Evolutionary conservation across 2,888 invertebrate species (phyloP).

Genomic region (Drosophila kuntzei): DNA sequence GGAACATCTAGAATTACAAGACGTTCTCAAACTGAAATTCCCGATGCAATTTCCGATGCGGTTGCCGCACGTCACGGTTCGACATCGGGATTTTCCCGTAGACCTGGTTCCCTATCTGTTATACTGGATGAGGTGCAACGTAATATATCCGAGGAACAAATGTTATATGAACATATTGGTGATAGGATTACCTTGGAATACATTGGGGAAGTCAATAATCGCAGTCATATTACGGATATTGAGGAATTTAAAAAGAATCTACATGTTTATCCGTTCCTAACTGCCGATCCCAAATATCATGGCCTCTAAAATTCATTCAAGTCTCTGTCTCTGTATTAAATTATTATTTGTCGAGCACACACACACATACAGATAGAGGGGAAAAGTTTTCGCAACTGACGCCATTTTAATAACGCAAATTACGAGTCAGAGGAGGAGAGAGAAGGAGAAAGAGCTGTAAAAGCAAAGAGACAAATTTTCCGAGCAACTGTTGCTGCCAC

Average conservation of each 20-base stretch:
- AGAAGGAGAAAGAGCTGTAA: not conserved
- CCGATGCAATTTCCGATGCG: conserved; percentile 28
- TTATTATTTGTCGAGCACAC: conserved; percentile 29
- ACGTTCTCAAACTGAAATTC: conserved; percentile 1
- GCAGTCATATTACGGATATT: conserved; percentile 49
- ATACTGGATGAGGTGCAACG: conserved; percentile 58
- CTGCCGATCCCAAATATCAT: conserved; percentile 45
- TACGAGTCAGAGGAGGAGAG: conserved; percentile 55
- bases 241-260: conserved; percentile 46
- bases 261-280: conserved; percentile 44
- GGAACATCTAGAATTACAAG: conserved; percentile 43
- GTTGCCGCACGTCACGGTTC: conserved; percentile 18
- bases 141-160: conserved; percentile 52
- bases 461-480: conserved; percentile 30
- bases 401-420: conserved; percentile 79
- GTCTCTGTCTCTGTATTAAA: conserved; percentile 1
- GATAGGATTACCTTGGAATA: conserved; percentile 40
- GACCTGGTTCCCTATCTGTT: conserved; percentile 42
- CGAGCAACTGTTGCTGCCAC: conserved; percentile 73
- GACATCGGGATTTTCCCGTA: not conserved
- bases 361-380: not conserved
- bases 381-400: conserved; percentile 67
- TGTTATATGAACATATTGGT: conserved; percentile 50
- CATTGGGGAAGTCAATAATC: conserved; percentile 41
- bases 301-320: not conserved